Evolutionary conservation across 2,888 invertebrate genomes (phyloP), one percentile per base, ranked within the genome.

Genomic region (Emmelina monodactyla): DNA sequence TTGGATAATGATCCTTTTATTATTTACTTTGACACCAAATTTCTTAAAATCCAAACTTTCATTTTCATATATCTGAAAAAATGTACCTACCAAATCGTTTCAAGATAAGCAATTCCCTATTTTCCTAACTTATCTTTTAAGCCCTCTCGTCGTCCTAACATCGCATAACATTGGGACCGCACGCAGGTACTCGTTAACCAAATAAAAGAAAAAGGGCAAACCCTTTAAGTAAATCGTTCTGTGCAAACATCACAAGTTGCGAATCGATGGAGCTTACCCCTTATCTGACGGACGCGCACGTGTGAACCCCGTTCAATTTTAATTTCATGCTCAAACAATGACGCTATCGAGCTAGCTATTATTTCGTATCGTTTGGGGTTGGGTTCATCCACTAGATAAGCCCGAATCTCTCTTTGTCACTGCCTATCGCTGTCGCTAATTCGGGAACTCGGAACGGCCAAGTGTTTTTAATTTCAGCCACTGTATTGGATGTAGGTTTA

Each of bases 241-340:
- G 53, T 52, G 43, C 62, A 62, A 73, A 67, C 58, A 70, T 58
- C 54, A 55, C 53, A 58, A 62, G 54, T 63, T 54, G 56, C 57
- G 64, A 62, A 69, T 72, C 70, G 66, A 70, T 68, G 60, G 64
- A 61, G n/a, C n/a, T n/a, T n/a, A 64, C 70, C 76, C 75, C 76
- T 78, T 78, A 78, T 79, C 78, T 69, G 56, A 48, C 56, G 64
- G 40, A 56, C 64, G 72, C 72, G 78, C 78, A 79, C 78, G 78
- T 79, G 78, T 78, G 78, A 79, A 78, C 70, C 66, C 66, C 68
- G 72, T 67, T 75, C 76, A 75, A 76, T 78, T 79, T 79, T 79
- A 79, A 79, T 79, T 79, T 79, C 78, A 79, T 79, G 78, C 78
- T 76, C 76, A 79, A 79, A 78, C 78, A 79, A 79, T 79, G 76